Conservation (phyloP, 2,113 vertebrate genomes). For the Calidris pygmaea region DNA sequence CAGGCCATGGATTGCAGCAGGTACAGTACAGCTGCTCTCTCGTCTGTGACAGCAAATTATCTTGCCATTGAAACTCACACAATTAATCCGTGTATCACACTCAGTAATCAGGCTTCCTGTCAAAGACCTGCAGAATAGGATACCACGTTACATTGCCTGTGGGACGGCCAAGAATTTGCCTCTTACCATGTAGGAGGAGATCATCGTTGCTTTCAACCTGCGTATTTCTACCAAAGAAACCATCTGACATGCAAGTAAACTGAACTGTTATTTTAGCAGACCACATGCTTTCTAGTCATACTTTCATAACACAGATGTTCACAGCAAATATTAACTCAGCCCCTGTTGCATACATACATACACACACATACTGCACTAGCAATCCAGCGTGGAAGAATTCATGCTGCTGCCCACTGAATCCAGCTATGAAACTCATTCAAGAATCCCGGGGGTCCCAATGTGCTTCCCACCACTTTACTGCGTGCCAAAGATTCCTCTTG, state of each 20-base stretch:
- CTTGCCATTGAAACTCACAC: neutral
- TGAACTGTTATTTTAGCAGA: neutral
- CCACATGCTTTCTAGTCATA: neutral
- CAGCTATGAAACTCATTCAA: neutral
- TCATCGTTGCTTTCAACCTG: neutral
- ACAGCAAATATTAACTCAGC: neutral
- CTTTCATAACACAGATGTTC: neutral
- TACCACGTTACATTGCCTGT: neutral
- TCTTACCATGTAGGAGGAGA: neutral
- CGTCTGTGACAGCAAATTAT: neutral
- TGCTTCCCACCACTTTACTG: neutral
- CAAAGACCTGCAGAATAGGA: neutral
- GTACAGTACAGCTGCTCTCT: neutral
- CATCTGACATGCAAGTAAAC: neutral
- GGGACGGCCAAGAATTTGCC: neutral
- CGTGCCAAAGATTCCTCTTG: conserved; percentile 5
- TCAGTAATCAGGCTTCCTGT: neutral
- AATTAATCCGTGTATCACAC: neutral
- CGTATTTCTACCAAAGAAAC: neutral
- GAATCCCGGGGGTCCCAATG: neutral
- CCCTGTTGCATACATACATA: neutral
- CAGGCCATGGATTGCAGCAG: fast-evolving
- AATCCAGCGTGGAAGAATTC: neutral
- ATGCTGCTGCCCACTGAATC: fast-evolving
- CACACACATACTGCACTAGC: neutral